Conservation (phyloP, 2,888 invertebrate genomes). For the Cheilosia grossa region DNA sequence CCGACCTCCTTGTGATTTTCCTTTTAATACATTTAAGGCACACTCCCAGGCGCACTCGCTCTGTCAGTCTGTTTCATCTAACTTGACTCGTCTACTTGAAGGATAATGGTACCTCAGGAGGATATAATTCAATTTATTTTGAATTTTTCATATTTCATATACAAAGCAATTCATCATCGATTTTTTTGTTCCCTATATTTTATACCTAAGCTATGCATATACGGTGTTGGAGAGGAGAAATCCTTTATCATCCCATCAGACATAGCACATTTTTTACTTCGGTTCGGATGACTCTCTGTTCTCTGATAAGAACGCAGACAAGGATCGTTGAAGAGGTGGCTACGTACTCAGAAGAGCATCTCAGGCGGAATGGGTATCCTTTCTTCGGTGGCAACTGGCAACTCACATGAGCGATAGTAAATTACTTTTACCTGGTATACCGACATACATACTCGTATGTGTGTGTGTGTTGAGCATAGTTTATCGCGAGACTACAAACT, state of each 20-base stretch:
- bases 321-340: slow-evolving; percentile 18
- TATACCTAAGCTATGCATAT: neutral
- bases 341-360: slow-evolving; percentile 2
- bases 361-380: neutral
- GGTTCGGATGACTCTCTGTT: slow-evolving; percentile 22
- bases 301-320: slow-evolving; percentile 27
- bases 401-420: slow-evolving; percentile 5
- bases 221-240: slow-evolving; percentile 4
- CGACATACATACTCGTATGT: neutral
- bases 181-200: slow-evolving; percentile 16
- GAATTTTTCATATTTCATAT: slow-evolving; percentile 54
- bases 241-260: slow-evolving; percentile 48
- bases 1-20: slow-evolving; percentile 30
- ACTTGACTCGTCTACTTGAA: slow-evolving; percentile 4
- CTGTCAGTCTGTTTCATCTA: neutral
- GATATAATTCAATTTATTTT: slow-evolving; percentile 65
- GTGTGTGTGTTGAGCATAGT: neutral
- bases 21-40: slow-evolving; percentile 57
- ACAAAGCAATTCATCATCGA: slow-evolving; percentile 58
- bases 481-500: slow-evolving; percentile 19
- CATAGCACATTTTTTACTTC: slow-evolving; percentile 9
- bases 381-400: slow-evolving; percentile 30
- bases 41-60: slow-evolving; percentile 15
- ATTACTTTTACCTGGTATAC: slow-evolving; percentile 5
- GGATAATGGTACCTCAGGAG: slow-evolving; percentile 21